Evolutionary conservation across 2,113 vertebrate species (phyloP).

Genomic region (Cynocephalus volans): DNA sequence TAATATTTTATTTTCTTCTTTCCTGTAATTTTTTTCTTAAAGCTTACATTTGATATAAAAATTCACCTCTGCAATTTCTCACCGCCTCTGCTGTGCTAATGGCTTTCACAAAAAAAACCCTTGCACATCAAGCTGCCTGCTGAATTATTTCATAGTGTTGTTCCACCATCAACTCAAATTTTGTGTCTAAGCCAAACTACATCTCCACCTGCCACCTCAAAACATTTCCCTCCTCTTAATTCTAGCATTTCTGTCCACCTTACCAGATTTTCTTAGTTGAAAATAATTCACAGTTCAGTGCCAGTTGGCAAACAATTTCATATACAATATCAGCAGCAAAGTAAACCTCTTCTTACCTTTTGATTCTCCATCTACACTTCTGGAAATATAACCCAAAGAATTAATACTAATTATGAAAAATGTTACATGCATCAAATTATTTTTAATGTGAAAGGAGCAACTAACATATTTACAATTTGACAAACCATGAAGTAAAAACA

Average conservation of each 20-base stretch:
- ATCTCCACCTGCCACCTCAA: not conserved
- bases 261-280: not conserved
- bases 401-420: constrained; percentile 12
- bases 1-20: not conserved
- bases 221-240: not conserved
- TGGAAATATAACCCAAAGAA: not conserved
- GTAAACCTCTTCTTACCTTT: not conserved
- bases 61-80: not conserved
- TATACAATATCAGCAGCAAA: not conserved
- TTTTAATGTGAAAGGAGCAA: not conserved
- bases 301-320: not conserved
- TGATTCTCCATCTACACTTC: not conserved
- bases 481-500: not conserved
- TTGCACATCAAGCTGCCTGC: not conserved
- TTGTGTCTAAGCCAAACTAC: not conserved
- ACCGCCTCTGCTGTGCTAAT: not conserved
- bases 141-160: not conserved
- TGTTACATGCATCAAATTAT: not conserved
- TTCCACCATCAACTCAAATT: not conserved
- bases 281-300: not conserved
- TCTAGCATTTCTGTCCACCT: not conserved
- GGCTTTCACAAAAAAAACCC: not conserved
- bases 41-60: not conserved
- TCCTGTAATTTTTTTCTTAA: not conserved
- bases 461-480: constrained; percentile 2